Conservation (phyloP, 2,888 invertebrate genomes). For the Drosophila prostipennis region DNA sequence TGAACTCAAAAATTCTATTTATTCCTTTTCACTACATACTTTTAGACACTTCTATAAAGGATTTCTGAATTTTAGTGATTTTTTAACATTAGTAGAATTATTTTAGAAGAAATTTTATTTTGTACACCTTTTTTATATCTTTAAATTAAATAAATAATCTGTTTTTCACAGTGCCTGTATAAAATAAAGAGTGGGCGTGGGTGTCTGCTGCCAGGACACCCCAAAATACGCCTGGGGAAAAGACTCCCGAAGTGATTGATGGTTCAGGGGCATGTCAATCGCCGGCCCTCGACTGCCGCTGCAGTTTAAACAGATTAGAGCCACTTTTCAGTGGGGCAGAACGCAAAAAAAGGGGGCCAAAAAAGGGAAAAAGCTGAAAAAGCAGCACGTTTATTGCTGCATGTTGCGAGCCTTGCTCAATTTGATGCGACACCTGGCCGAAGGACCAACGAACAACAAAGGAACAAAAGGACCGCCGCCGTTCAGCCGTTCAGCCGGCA, state of each 20-base stretch:
- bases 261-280: constrained; percentile 76
- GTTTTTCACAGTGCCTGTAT: constrained; percentile 17
- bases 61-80: too few species aligned
- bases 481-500: constrained; percentile 42
- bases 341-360: constrained; percentile 4
- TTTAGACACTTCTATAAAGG: too few species aligned
- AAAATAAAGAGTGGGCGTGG: constrained; percentile 14
- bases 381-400: constrained; percentile 65
- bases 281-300: constrained; percentile 40
- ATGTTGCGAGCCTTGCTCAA: constrained; percentile 70
- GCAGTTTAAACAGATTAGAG: constrained; percentile 79
- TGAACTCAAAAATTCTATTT: too few species aligned
- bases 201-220: constrained; percentile 18
- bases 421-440: constrained; percentile 68
- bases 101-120: too few species aligned
- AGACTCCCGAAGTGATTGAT: constrained; percentile 68
- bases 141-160: too few species aligned
- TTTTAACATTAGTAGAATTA: too few species aligned
- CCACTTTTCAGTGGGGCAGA: constrained; percentile 61
- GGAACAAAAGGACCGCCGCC: constrained; percentile 24
- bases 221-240: not conserved
- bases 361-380: constrained; percentile 10
- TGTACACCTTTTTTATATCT: too few species aligned
- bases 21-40: too few species aligned
- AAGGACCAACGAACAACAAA: constrained; percentile 30